Conservation (phyloP, 1,140 invertebrate species). For the Halotydeus destructor region DNA sequence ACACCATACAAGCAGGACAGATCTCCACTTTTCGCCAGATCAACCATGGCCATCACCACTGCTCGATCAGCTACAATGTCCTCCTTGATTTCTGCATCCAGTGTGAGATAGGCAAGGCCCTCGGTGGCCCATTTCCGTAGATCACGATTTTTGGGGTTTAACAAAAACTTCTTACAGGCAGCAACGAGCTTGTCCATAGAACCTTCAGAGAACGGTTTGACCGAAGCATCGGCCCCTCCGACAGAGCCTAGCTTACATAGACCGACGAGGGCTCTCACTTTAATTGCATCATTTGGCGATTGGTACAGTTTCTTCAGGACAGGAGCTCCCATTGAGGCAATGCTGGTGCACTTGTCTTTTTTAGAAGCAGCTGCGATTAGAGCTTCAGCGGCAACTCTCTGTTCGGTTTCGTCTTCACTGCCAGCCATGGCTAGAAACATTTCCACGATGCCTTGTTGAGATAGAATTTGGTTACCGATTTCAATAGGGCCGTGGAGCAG, state of each 20-base stretch:
- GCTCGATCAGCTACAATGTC: conserved; percentile 67
- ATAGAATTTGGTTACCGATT: conserved; percentile 75
- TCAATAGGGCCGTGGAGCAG: conserved; percentile 76
- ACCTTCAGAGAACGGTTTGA: conserved; percentile 81
- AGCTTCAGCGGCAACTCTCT: conserved; percentile 84
- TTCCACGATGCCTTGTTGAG: conserved; percentile 75
- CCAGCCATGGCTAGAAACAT: conserved; percentile 94
- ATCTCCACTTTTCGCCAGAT: conserved; percentile 51
- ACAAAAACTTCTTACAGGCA: conserved; percentile 48
- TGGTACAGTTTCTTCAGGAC: conserved; percentile 85
- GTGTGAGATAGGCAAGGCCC: conserved; percentile 83
- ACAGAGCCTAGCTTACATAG: conserved; percentile 89
- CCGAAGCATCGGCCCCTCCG: conserved; percentile 84
- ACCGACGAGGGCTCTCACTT: conserved; percentile 66
- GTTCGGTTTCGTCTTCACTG: conserved; percentile 53
- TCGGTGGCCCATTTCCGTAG: conserved; percentile 89
- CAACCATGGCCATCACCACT: conserved; percentile 63
- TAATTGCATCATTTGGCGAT: conserved; percentile 70
- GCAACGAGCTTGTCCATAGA: conserved; percentile 77
- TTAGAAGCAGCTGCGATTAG: conserved; percentile 88
- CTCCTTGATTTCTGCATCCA: conserved; percentile 97
- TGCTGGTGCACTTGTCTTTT: conserved; percentile 81
- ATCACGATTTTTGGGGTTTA: conserved; percentile 28
- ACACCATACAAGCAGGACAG: conserved; percentile 75
- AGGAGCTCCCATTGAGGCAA: conserved; percentile 72